These are phyloP conservation scores for Luehdorfia chinensis DNA, from an alignment of 1,140 invertebrate species.

Conservation along the genomic window DNA sequence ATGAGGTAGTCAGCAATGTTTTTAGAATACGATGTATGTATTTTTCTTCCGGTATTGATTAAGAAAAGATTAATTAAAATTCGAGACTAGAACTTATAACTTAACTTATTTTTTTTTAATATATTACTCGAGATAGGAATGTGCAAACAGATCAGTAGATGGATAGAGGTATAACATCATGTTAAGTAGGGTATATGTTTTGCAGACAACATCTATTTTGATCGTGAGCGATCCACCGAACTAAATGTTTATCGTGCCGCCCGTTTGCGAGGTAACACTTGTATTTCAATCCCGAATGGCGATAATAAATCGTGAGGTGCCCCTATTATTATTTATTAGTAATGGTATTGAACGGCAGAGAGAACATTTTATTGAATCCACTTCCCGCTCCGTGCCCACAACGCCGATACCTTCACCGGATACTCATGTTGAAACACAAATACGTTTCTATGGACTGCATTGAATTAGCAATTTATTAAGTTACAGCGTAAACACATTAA, in stretches of 20 bases:
- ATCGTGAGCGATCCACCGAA: constrained; percentile 15
- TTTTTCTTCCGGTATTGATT: no score
- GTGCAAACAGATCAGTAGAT: no score
- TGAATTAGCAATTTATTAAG: constrained; percentile 1
- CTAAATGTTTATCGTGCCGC: constrained; percentile 22
- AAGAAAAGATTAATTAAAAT: no score
- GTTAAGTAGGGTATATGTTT: no score
- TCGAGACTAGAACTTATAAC: no score
- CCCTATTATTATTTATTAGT: constrained; percentile 41
- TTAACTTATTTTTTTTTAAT: no score
- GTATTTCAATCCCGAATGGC: constrained; percentile 27
- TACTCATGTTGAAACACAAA: constrained; percentile 19
- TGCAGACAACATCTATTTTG: not conserved
- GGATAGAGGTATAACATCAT: no score
- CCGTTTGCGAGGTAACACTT: constrained; percentile 26
- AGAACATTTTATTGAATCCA: constrained; percentile 20
- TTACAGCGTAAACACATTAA: not conserved
- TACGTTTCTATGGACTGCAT: constrained; percentile 1
- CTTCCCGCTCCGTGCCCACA: constrained; percentile 9
- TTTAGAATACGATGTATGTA: no score
- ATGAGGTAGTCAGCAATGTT: no score
- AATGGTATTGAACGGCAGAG: constrained; percentile 19
- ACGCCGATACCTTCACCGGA: constrained; percentile 22
- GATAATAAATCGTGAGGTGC: constrained; percentile 38
- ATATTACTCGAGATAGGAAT: no score